Evolutionary conservation across 2,113 vertebrate genomes (phyloP).

Genomic region (Esox niger): DNA sequence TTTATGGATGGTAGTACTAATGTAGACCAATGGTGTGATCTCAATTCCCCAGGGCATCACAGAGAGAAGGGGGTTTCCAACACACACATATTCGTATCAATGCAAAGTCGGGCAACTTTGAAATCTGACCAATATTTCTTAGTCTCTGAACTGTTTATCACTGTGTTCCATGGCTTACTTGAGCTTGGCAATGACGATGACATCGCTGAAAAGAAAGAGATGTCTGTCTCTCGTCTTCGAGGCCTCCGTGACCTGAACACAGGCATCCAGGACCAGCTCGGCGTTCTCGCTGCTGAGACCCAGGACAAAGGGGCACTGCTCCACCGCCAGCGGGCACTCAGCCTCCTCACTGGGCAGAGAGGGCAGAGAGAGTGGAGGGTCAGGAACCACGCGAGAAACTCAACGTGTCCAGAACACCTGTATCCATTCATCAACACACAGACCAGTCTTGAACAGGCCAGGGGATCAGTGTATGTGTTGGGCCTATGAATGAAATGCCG

Average conservation of each 20-base stretch:
- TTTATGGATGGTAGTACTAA: too few relatives aligned
- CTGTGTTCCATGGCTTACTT: constrained; percentile 55
- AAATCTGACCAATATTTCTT: too few relatives aligned
- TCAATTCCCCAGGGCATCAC: too few relatives aligned
- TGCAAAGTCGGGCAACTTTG: too few relatives aligned
- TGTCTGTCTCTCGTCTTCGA: constrained; percentile 63
- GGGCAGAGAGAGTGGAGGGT: constrained; percentile 10
- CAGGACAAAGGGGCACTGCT: constrained; percentile 73
- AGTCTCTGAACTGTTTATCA: too few relatives aligned
- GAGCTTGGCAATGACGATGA: constrained; percentile 67
- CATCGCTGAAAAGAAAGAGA: constrained; percentile 70
- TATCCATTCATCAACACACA: too few relatives aligned
- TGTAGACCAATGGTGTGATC: too few relatives aligned
- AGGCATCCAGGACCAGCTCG: constrained; percentile 65
- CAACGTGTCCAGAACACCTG: background rate
- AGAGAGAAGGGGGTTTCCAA: too few relatives aligned
- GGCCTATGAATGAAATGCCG: too few relatives aligned
- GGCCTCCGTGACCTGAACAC: constrained; percentile 61
- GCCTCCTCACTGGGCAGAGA: constrained; percentile 61
- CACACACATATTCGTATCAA: too few relatives aligned
- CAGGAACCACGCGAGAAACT: background rate
- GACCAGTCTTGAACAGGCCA: too few relatives aligned
- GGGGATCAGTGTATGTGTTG: too few relatives aligned
- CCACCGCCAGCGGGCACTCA: constrained; percentile 47
- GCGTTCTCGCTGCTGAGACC: constrained; percentile 62